Evolutionary conservation across 2,113 vertebrate genomes (phyloP).

Genomic region (Suncus etruscus): DNA sequence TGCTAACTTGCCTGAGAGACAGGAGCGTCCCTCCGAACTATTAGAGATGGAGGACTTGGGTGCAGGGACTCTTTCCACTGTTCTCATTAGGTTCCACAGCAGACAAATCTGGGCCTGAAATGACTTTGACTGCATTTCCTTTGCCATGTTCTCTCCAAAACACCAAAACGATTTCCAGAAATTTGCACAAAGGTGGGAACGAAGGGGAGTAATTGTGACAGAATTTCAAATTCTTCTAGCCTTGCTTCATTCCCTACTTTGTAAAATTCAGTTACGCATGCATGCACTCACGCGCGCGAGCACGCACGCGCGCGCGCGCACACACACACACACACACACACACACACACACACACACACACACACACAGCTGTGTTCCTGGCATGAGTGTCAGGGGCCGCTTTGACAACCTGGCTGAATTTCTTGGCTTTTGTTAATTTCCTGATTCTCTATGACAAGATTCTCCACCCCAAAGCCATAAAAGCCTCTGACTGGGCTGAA

Average conservation of each 20-base stretch:
- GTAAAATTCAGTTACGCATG: not conserved
- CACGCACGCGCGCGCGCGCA: too few relatives aligned
- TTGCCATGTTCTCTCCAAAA: slow-evolving; percentile 17
- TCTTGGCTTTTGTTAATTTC: slow-evolving; percentile 43
- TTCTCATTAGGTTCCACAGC: not conserved
- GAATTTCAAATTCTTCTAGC: not conserved
- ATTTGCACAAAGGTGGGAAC: not conserved
- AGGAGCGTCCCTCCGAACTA: too few relatives aligned
- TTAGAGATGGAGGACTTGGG: not conserved
- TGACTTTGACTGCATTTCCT: not conserved
- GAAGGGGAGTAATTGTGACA: not conserved
- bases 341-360: not conserved
- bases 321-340: too few relatives aligned
- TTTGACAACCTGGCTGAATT: not conserved
- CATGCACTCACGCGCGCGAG: not conserved
- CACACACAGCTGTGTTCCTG: slow-evolving; percentile 5
- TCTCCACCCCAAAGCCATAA: not conserved
- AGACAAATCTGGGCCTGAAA: slow-evolving; percentile 10
- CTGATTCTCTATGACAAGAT: slow-evolving; percentile 10
- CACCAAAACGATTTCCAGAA: not conserved
- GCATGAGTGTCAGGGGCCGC: too few relatives aligned
- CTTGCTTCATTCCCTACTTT: slow-evolving; percentile 33
- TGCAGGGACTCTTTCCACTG: not conserved
- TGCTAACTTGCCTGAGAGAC: too few relatives aligned
- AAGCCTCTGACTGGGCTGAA: slow-evolving; percentile 44